A percentile compares a stretch with the other conserved stretches of the same genome.
Evolutionary conservation across 2,113 vertebrate species (phyloP).

Genomic region (Amphiprion percula): DNA sequence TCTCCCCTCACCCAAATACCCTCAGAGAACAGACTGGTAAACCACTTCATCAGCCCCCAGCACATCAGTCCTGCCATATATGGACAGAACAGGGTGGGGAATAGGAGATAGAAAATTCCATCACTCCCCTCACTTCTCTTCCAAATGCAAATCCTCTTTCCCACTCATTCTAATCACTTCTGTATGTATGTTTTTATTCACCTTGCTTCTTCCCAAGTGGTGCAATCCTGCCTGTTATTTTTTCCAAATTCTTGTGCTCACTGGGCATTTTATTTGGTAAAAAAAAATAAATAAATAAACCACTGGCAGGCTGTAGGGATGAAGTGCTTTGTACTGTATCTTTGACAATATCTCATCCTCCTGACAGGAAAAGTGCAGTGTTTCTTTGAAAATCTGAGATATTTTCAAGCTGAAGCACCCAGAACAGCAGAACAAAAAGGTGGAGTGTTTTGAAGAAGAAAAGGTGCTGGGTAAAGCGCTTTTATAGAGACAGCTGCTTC

Average conservation of each 20-base stretch:
- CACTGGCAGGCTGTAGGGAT: slow-evolving; percentile 3
- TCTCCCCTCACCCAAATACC: slow-evolving; percentile 39
- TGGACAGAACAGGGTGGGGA: slow-evolving; percentile 41
- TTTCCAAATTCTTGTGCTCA: slow-evolving; percentile 26
- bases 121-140: slow-evolving; percentile 49
- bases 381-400: slow-evolving; percentile 48
- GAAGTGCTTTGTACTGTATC: slow-evolving; percentile 40
- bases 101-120: slow-evolving; percentile 56
- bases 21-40: slow-evolving; percentile 59
- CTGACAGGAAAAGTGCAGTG: slow-evolving; percentile 55
- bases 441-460: slow-evolving; percentile 54
- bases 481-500: slow-evolving; percentile 64
- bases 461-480: slow-evolving; percentile 55
- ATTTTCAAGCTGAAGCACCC: slow-evolving; percentile 49
- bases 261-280: background rate
- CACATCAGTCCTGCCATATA: slow-evolving; percentile 47
- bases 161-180: slow-evolving; percentile 31
- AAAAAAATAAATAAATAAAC: background rate
- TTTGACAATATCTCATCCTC: slow-evolving; percentile 55
- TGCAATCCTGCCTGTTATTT: slow-evolving; percentile 29
- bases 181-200: slow-evolving; percentile 39
- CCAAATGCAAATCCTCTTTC: slow-evolving; percentile 52
- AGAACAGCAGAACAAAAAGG: slow-evolving; percentile 55
- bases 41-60: slow-evolving; percentile 55
- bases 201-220: slow-evolving; percentile 34